Percentiles rank a stretch among this genome's conserved stretches.
Conservation (phyloP, 2,888 invertebrate genomes). For the Plebejus melissa region DNA sequence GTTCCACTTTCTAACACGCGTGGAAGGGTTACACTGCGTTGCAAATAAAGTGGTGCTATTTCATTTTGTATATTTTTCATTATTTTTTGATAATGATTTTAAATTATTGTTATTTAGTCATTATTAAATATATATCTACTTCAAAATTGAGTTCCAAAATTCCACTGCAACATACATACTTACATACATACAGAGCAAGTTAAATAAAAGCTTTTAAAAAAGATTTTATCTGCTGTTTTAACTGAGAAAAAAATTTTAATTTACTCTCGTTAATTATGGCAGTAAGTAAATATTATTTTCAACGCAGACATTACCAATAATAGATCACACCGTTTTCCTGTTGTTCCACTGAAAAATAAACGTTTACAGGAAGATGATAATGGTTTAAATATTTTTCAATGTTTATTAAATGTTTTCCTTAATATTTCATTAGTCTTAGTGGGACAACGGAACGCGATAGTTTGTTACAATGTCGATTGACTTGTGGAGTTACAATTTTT, state of each 20-base stretch:
- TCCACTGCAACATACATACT: too few relatives aligned
- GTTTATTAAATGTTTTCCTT: slow-evolving; percentile 34
- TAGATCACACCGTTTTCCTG: slow-evolving; percentile 39
- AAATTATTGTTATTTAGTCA: neutral
- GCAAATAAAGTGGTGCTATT: slow-evolving; percentile 38
- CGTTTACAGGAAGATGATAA: slow-evolving; percentile 40
- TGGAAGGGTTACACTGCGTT: slow-evolving; percentile 62
- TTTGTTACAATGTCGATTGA: slow-evolving; percentile 35
- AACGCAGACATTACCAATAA: slow-evolving; percentile 30
- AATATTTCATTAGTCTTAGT: slow-evolving; percentile 32
- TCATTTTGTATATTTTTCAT: slow-evolving; percentile 20
- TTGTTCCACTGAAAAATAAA: slow-evolving; percentile 43
- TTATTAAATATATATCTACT: too few relatives aligned
- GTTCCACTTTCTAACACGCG: slow-evolving; percentile 77
- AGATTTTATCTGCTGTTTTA: neutral
- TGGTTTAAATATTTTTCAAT: slow-evolving; percentile 34
- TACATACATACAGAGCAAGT: too few relatives aligned
- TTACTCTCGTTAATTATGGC: neutral
- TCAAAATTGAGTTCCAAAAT: too few relatives aligned
- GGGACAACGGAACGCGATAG: slow-evolving; percentile 35
- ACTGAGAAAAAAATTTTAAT: neutral
- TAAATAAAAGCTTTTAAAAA: too few relatives aligned
- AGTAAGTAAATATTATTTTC: slow-evolving; percentile 6
- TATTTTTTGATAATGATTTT: slow-evolving; percentile 1
- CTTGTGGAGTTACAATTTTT: slow-evolving; percentile 40